phyloP scores from a whole-genome alignment of 2,797 vertebrate species.

The Arrhamphus sclerolepis region DNA sequence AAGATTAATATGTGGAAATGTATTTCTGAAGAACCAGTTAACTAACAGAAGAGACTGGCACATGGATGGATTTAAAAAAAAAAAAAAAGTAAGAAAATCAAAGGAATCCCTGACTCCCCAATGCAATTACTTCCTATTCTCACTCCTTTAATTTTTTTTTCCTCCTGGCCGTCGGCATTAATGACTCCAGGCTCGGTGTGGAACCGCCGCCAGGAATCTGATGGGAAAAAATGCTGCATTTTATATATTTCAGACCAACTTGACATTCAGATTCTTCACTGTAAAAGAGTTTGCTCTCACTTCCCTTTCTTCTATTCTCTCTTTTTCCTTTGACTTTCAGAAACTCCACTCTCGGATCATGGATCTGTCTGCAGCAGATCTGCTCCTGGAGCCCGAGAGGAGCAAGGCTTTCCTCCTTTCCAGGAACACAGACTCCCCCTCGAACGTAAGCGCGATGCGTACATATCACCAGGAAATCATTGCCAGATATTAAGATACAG shows the following conservation, averaged over 20 bases:
- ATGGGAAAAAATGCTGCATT: slow-evolving; percentile 17
- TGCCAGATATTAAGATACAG: slow-evolving; percentile 82
- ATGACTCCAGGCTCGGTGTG: slow-evolving; percentile 83
- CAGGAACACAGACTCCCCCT: slow-evolving; percentile 75
- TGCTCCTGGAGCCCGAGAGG: slow-evolving; percentile 83
- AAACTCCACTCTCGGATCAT: slow-evolving; percentile 89
- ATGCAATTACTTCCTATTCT: slow-evolving; percentile 94
- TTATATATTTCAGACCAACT: neutral
- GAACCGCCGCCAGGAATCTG: slow-evolving; percentile 65
- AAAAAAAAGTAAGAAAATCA: slow-evolving; percentile 80
- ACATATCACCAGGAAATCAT: slow-evolving; percentile 69
- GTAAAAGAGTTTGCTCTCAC: neutral
- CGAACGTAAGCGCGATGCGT: slow-evolving; percentile 75
- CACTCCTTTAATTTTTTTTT: slow-evolving; percentile 86
- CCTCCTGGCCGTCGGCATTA: slow-evolving; percentile 84
- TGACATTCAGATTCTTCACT: neutral
- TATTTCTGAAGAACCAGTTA: slow-evolving; percentile 77
- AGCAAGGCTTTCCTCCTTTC: slow-evolving; percentile 79
- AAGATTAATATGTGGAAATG: slow-evolving; percentile 81
- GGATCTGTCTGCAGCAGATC: slow-evolving; percentile 86
- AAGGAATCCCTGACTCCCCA: slow-evolving; percentile 86
- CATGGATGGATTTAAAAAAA: slow-evolving; percentile 80
- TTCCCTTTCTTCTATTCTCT: neutral
- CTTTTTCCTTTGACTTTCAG: slow-evolving; percentile 66
- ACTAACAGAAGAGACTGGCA: slow-evolving; percentile 77